Evolutionary conservation across 2,888 invertebrate species (phyloP), one percentile per base, ranked within the genome.

Genomic region (Ophion costatus): DNA sequence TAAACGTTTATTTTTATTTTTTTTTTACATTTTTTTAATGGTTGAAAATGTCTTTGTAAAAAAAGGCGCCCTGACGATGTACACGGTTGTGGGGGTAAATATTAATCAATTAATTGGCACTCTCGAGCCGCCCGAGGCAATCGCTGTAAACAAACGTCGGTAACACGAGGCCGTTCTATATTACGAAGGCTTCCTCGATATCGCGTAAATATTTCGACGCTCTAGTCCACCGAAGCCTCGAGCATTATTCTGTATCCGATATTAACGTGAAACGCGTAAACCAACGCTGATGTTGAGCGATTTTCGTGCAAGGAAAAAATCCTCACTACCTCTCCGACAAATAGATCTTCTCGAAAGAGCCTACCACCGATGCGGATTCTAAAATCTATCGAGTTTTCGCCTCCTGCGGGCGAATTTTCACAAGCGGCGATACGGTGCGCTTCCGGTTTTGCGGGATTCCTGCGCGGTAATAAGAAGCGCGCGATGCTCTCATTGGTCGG

Each of bases 251-350:
- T 76, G n/a, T 75, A 73, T 29, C 17, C 7, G 80, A 81, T 80
- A 82, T 75, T 3, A 64, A 42, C 61, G 9, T 67, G 82, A 84
- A 80, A 71, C 45, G 73, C 33, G 22, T 45, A 64, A 80, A 85
- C 79, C 84, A 73, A 71, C 20, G 71, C 24, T 74, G 92, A 92
- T 92, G 92, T 89, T 89, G 77, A 71, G 38, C 80, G 92, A 92
- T 92, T 91, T 87, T 83, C 56, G 79, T 87, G 80, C 9, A 80
- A 59, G 73, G 29, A 86, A 87, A 86, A 87, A 88, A 87, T 78
- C 83, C 33, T 56, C 86, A 81, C 88, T 92, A 92, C 91, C 92
- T 92, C 87, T 88, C 89, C 87, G 87, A 89, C 82, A 83, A 86
- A 87, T 88, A 87, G 88, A 88, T 86, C 84, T 87, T 85, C 89